Percentiles rank a stretch among this genome's conserved stretches.
phyloP scores from a whole-genome alignment of 1,140 invertebrate genomes.

The Mactra quadrangularis region DNA sequence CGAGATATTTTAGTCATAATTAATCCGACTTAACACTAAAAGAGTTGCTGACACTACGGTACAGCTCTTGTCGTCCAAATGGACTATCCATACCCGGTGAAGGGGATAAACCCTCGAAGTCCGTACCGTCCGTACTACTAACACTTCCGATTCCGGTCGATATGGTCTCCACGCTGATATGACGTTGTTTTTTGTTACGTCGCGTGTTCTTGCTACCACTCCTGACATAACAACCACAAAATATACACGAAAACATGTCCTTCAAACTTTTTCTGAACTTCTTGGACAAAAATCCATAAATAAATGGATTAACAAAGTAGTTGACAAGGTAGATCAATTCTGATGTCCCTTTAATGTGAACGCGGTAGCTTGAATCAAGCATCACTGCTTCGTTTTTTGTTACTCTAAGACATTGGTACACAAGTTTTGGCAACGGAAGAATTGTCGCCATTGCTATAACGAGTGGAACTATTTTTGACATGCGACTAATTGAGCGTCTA shows the following conservation, averaged over 20 bases:
- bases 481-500: conserved; percentile 16
- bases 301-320: conserved; percentile 43
- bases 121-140: neutral
- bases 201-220: neutral
- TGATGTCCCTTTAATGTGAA: conserved; percentile 29
- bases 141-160: neutral
- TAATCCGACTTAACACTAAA: too few species aligned
- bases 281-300: conserved; percentile 53
- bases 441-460: conserved; percentile 45
- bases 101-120: neutral
- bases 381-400: neutral
- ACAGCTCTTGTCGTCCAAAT: too few species aligned
- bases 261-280: conserved; percentile 42
- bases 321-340: conserved; percentile 21
- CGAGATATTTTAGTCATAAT: too few species aligned
- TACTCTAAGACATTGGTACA: conserved; percentile 9
- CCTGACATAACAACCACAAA: neutral
- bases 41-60: too few species aligned
- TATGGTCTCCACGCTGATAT: conserved; percentile 1
- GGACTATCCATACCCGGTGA: too few species aligned
- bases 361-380: neutral
- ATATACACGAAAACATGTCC: conserved; percentile 25
- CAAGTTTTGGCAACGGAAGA: conserved; percentile 45
- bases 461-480: conserved; percentile 44
- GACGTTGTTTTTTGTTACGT: neutral